Conservation (phyloP, 2,797 vertebrate species). For the Rhinichthys osculus region DNA sequence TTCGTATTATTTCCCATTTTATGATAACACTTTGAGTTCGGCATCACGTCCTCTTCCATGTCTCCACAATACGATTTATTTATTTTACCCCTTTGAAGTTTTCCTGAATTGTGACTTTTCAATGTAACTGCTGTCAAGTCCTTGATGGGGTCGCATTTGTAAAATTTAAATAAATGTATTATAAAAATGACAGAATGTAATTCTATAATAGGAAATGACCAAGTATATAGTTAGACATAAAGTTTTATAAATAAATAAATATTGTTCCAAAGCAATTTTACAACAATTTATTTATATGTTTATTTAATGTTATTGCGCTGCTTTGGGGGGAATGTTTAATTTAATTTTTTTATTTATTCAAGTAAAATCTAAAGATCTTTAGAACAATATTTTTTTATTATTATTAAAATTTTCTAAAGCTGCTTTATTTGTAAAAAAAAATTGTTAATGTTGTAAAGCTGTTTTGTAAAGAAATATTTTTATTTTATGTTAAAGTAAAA, state of each 20-base stretch:
- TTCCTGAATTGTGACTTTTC: constrained; percentile 47
- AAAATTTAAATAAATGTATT: background rate
- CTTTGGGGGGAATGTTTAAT: background rate
- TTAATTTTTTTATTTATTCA: background rate
- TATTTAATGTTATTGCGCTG: background rate
- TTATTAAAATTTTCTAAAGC: background rate
- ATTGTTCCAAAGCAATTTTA: background rate
- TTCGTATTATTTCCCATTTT: constrained; percentile 16
- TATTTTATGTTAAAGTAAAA: background rate
- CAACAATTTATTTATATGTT: background rate
- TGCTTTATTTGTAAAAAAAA: background rate
- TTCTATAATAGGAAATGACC: background rate
- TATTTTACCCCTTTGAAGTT: constrained; percentile 53
- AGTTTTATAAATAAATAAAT: background rate
- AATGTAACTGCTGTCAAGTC: constrained; percentile 9
- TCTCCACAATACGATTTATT: constrained; percentile 22
- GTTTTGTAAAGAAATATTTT: background rate
- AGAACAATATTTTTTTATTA: background rate
- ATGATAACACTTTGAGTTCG: background rate
- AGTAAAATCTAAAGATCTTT: background rate
- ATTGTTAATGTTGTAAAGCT: background rate
- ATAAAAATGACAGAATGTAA: background rate
- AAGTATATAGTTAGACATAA: background rate
- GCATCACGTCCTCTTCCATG: background rate
- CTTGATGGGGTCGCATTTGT: constrained; percentile 1